phyloP scores from a whole-genome alignment of 2,888 invertebrate genomes.

The Taphrorychus bicolor region DNA sequence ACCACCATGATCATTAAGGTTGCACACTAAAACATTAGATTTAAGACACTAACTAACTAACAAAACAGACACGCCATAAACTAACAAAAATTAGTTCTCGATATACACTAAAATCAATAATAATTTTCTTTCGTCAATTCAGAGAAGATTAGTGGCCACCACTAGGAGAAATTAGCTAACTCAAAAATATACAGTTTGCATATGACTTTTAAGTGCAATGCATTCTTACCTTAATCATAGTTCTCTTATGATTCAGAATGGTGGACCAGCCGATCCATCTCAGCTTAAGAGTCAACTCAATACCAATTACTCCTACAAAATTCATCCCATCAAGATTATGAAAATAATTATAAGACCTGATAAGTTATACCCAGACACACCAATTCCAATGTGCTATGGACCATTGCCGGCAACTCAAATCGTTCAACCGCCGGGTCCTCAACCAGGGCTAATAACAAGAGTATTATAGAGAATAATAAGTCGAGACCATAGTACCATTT shows the following conservation, averaged over 20 bases:
- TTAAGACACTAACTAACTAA: not conserved
- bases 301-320: conserved; percentile 68
- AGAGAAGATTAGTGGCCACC: too few species aligned
- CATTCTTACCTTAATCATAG: conserved; percentile 81
- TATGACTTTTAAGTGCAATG: too few species aligned
- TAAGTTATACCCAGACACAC: conserved; percentile 64
- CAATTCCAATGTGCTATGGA: conserved; percentile 83
- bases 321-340: not conserved
- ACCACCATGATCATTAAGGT: conserved; percentile 81
- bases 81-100: not conserved
- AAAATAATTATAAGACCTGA: not conserved
- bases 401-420: conserved; percentile 77
- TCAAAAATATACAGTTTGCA: not conserved
- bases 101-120: not conserved
- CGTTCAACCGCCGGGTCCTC: conserved; percentile 82
- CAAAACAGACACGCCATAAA: not conserved
- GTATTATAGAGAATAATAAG: conserved; percentile 74
- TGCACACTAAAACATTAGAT: conserved; percentile 66
- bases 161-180: too few species aligned
- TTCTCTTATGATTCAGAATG: conserved; percentile 84
- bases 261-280: conserved; percentile 87
- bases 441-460: conserved; percentile 78
- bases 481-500: conserved; percentile 87
- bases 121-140: too few species aligned
- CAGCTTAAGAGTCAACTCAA: conserved; percentile 80